Base-by-base conservation (phyloP, 2,797 vertebrate genomes). In the Percopsis omiscomaycus region DNA sequence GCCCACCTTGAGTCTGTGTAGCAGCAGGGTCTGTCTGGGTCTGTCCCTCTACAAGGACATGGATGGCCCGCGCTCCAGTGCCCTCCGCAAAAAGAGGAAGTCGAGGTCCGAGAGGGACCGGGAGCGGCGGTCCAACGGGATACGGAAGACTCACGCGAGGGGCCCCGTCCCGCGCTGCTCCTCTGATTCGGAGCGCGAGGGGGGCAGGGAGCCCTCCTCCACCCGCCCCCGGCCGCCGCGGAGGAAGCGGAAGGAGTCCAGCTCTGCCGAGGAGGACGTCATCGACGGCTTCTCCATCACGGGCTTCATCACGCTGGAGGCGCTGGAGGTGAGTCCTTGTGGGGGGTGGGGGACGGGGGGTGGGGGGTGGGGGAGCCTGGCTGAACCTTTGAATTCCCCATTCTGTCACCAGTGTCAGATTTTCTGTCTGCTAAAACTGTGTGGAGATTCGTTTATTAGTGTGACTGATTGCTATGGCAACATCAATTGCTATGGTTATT, bases 261-360 rank as follows among this genome's bases (percentile, higher is more conserved):
- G 93, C 61, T 97, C 95, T 51, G 94, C 94, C 28, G 96, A 98
- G 77, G 96, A 98, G 88, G 96, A 98, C 94, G 93, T 98, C 93
- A 96, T 98, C 50, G 96, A 98, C 79, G 96, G 96, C 67, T 98
- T 98, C 85, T 96, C 94, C 78, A 95, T 98, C 88, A 90, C 93
- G 27, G 96, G 95, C 75, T 98, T 97, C 69, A 92, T 96, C 85
- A 94, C 95, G 77, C 91, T 97, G 85, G 95, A 97, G 86, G 96
- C 94, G 77, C 85, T 98, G 82, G 95, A 98, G 95, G 96, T 98
- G 87, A 95, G 94, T 79, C 22, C 47, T 67, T 0, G 55, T 42
- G 37, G 37, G 37, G 6, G 37, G 4, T 8, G 37, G 6, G 37
- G 37, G 8, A 2, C 6, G 8, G 8, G 37, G 1, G 8, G 37